phyloP scores from a whole-genome alignment of 2,113 vertebrate genomes.

The Anhinga rufa region DNA sequence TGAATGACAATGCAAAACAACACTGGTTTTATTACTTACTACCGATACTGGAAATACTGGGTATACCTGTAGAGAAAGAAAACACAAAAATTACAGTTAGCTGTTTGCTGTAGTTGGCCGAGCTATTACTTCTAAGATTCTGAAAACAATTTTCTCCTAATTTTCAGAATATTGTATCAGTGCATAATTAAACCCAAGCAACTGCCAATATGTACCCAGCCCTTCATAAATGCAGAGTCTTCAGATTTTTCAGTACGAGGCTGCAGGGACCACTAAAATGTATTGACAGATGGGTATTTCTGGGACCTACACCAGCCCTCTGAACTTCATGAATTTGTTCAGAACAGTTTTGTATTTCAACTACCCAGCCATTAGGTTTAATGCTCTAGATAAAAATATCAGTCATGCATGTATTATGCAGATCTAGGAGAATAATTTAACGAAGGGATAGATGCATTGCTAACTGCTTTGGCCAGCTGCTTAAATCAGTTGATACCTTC shows the following conservation, averaged over 20 bases:
- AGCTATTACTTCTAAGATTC: not conserved
- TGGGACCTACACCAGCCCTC: not conserved
- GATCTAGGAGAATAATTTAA: conserved; percentile 18
- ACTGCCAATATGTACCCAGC: not conserved
- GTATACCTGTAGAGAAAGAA: conserved; percentile 85
- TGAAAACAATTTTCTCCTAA: not conserved
- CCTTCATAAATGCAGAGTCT: not conserved
- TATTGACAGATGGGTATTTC: conserved; percentile 23
- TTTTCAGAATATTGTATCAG: not conserved
- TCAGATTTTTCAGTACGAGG: not conserved
- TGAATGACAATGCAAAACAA: conserved; percentile 80
- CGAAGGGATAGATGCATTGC: conserved; percentile 21
- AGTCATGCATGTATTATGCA: conserved; percentile 3
- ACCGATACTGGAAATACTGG: conserved; percentile 95
- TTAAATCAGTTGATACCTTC: conserved; percentile 70
- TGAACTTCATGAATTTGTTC: conserved; percentile 30
- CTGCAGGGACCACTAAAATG: not conserved
- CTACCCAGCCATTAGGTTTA: conserved; percentile 34
- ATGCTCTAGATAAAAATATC: conserved; percentile 1
- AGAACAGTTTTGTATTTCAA: not conserved
- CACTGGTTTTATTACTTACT: conserved; percentile 89
- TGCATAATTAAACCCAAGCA: not conserved
- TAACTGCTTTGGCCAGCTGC: conserved; percentile 67
- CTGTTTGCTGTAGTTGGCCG: not conserved
- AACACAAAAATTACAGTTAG: conserved; percentile 60